Base-by-base conservation (phyloP, 2,797 vertebrate species). In the Mustela erminea region DNA sequence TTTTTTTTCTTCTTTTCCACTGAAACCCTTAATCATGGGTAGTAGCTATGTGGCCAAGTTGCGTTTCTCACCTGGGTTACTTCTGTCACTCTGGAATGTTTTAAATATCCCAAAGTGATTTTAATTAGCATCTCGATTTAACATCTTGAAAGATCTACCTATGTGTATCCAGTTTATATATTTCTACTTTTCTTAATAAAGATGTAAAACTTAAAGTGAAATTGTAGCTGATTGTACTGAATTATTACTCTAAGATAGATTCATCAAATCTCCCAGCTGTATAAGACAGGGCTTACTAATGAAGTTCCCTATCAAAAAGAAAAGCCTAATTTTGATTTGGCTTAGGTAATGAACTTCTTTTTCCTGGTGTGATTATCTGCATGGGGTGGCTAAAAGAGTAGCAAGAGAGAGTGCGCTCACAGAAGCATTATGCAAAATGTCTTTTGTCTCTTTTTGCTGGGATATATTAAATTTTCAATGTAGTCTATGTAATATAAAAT, bases 331-430 rank as follows among this genome's bases (percentile, higher is more conserved):
- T 99, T 99, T 99, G 99, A 99, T 99, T 99, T 99, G 99, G 99
- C 99, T 99, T 99, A 99, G 99, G 99, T 99, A 99, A 99, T 99
- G 99, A 99, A 99, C 99, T 99, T 99, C 99, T 99, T 99, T 99
- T 99, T 99, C 99, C 99, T 99, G 99, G 99, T 99, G 99, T 99
- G 99, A 99, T 99, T 99, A 99, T 99, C 99, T 99, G 99, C 99
- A 99, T 99, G 99, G 99, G 99, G 99, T 99, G 99, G 99, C 99
- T 98, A 98, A 99, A 99, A 99, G 98, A 99, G 99, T 99, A 99
- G 98, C 99, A 98, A 98, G 99, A 99, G 99, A 99, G 98, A 99
- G 99, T 98, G 98, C 96, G 98, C 98, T 99, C 99, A 98, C 98
- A 99, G 99, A 99, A 99, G 98, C 99, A 99, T 99, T 99, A 99